Evolutionary conservation across 1,140 invertebrate species (phyloP).

Genomic region (Galleria mellonella): DNA sequence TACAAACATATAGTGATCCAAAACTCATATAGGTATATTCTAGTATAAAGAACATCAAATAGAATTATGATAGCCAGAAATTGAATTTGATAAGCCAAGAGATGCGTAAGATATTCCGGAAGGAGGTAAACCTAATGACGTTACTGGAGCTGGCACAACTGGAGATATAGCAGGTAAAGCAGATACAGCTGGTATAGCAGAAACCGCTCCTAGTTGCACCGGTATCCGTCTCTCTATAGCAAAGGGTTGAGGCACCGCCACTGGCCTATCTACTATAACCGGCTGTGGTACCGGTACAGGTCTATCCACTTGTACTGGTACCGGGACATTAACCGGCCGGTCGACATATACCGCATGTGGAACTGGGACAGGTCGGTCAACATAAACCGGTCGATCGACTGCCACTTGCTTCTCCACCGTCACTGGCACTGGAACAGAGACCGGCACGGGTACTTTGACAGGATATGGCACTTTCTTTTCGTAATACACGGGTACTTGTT

Average conservation of each 20-base stretch:
- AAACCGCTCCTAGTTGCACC: slow-evolving; percentile 12
- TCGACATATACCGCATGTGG: slow-evolving; percentile 57
- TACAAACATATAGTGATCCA: neutral
- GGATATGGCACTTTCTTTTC: slow-evolving; percentile 59
- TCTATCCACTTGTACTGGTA: slow-evolving; percentile 54
- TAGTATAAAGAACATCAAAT: too few relatives aligned
- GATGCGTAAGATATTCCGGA: slow-evolving; percentile 16
- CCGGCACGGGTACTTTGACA: slow-evolving; percentile 58
- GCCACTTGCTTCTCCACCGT: slow-evolving; percentile 58
- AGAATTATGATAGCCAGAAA: slow-evolving; percentile 8
- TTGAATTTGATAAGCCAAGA: slow-evolving; percentile 10
- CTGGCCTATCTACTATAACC: slow-evolving; percentile 49
- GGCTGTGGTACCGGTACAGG: slow-evolving; percentile 59
- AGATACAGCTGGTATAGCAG: slow-evolving; percentile 7
- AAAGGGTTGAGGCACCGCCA: slow-evolving; percentile 51
- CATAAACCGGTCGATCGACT: slow-evolving; percentile 61
- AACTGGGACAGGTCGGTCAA: slow-evolving; percentile 56
- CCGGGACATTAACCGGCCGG: slow-evolving; percentile 46
- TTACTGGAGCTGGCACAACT: neutral
- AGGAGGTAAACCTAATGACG: neutral
- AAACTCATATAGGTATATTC: neutral
- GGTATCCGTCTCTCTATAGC: slow-evolving; percentile 35
- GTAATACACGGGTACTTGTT: slow-evolving; percentile 75
- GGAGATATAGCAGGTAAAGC: slow-evolving; percentile 1
- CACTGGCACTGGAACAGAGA: slow-evolving; percentile 60